Conservation (phyloP, 1,140 invertebrate genomes). For the Melanaphis sacchari region DNA sequence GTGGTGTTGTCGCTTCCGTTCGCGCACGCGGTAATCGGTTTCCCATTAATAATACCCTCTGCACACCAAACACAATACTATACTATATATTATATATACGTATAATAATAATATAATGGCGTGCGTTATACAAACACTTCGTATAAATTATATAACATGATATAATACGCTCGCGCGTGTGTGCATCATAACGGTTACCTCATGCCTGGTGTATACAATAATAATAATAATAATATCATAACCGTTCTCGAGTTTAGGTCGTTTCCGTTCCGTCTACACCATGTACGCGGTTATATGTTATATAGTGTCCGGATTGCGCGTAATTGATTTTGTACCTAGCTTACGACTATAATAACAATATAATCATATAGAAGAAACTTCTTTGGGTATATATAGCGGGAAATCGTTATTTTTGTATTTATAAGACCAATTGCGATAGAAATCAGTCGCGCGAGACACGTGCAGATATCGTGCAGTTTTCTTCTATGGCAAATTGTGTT, state of each 20-base stretch:
- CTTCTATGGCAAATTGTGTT: slow-evolving; percentile 1
- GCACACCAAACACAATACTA: background rate
- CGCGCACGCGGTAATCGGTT: background rate
- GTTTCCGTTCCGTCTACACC: background rate
- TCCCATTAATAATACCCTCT: slow-evolving; percentile 2
- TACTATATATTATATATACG: background rate
- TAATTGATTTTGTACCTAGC: background rate
- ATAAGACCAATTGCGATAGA: background rate
- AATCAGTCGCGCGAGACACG: slow-evolving; percentile 4
- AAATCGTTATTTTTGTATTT: background rate
- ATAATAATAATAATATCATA: background rate
- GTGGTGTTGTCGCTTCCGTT: slow-evolving; percentile 18
- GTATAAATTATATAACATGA: background rate
- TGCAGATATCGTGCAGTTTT: slow-evolving; percentile 10
- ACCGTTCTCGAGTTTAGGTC: background rate
- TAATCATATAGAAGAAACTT: background rate
- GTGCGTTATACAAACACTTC: background rate
- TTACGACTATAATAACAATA: background rate
- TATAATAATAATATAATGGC: background rate
- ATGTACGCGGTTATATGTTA: background rate
- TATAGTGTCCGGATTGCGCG: background rate
- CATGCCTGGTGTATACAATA: background rate
- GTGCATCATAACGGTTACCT: background rate
- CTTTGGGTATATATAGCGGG: background rate
- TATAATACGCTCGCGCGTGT: background rate